These are phyloP conservation scores for Oncorhynchus keta DNA, from an alignment of 2,113 vertebrate genomes.

Conservation along the genomic window DNA sequence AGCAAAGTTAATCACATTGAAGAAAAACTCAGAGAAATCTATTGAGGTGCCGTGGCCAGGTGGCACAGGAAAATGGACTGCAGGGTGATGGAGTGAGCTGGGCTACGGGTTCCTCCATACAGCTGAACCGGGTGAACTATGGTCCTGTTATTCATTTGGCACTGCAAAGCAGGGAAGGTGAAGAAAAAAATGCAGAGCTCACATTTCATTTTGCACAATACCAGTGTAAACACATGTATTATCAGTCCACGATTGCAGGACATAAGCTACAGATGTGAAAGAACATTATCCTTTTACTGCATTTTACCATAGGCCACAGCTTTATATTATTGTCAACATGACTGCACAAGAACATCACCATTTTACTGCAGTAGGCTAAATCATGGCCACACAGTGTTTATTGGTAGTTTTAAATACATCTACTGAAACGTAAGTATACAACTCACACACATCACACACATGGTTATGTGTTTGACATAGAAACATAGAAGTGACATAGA, in stretches of 20 bases:
- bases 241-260: background rate
- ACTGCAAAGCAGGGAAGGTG: background rate
- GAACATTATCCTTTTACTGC: background rate
- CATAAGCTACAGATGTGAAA: background rate
- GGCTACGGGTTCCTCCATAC: background rate
- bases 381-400: too few relatives aligned
- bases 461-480: too few relatives aligned
- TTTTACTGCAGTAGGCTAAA: too few relatives aligned
- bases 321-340: background rate
- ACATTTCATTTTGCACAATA: background rate
- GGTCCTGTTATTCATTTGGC: background rate
- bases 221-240: background rate
- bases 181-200: background rate
- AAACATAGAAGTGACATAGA: too few relatives aligned
- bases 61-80: slow-evolving; percentile 37
- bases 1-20: slow-evolving; percentile 42
- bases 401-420: too few relatives aligned
- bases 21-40: slow-evolving; percentile 23
- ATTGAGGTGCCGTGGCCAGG: slow-evolving; percentile 14
- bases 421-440: too few relatives aligned
- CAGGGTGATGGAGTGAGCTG: slow-evolving; percentile 6
- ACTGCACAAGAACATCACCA: background rate
- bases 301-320: background rate
- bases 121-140: background rate
- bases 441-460: too few relatives aligned